Evolutionary conservation across 2,888 invertebrate species (phyloP).

Genomic region (Trypoxylon attenuatum): DNA sequence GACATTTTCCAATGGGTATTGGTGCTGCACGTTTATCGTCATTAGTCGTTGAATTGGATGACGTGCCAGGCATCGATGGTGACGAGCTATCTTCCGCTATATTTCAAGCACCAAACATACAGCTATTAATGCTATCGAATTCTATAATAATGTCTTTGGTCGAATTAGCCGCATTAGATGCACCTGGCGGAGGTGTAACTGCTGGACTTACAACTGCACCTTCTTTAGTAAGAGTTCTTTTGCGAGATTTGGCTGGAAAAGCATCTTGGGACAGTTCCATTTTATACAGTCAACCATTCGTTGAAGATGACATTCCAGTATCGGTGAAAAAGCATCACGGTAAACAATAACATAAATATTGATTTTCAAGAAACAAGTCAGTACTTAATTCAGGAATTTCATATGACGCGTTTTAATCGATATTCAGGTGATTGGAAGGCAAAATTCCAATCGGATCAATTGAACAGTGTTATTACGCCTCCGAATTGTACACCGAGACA

Average conservation of each 20-base stretch:
- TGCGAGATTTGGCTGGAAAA: conserved; percentile 94
- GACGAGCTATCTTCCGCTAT: conserved; percentile 89
- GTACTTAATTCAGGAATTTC: too few species aligned
- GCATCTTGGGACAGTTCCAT: conserved; percentile 97
- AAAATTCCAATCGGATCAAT: conserved; percentile 59
- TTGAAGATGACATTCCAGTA: conserved; percentile 57
- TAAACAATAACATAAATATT: too few species aligned
- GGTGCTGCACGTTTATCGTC: conserved; percentile 93
- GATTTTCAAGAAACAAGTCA: too few species aligned
- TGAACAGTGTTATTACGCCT: conserved; percentile 60
- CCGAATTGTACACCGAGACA: conserved; percentile 79
- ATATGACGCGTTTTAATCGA: too few species aligned
- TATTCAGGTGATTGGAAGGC: conserved; percentile 59
- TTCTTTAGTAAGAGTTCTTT: conserved; percentile 83
- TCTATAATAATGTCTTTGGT: conserved; percentile 91
- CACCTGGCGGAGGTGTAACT: conserved; percentile 86
- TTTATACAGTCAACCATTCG: conserved; percentile 84
- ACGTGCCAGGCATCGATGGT: conserved; percentile 82
- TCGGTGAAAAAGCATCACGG: conserved; percentile 57
- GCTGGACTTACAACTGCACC: conserved; percentile 71
- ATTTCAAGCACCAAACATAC: conserved; percentile 88
- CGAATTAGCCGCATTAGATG: conserved; percentile 89
- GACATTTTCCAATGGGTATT: conserved; percentile 95
- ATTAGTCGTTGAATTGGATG: conserved; percentile 94
- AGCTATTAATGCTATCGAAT: conserved; percentile 88